A percentile compares a stretch with the other conserved stretches of the same genome.
Evolutionary conservation across 2,113 vertebrate species (phyloP).

Genomic region (Cottus gobio): DNA sequence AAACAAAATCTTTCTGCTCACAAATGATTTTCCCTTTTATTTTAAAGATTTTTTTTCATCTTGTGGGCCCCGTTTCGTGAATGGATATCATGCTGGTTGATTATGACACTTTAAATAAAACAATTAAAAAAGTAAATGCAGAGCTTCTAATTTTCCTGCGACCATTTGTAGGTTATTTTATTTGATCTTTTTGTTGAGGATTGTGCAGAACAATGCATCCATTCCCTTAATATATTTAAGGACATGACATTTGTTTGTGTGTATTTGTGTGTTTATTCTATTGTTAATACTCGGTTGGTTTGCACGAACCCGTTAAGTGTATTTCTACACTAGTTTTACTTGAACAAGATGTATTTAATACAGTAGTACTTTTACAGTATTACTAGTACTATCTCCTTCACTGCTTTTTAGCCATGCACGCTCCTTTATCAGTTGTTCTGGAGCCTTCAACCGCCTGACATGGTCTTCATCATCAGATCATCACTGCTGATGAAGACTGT

Average conservation of each 20-base stretch:
- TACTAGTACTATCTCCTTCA: background rate
- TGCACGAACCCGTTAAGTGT: background rate
- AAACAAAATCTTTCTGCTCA: constrained; percentile 76
- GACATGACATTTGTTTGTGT: no score
- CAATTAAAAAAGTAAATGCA: no score
- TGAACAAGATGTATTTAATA: no score
- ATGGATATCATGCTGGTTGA: no score
- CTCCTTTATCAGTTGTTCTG: background rate
- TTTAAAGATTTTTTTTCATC: constrained; percentile 87
- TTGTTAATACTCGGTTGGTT: background rate
- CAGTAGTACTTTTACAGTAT: no score
- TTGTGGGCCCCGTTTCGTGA: no score
- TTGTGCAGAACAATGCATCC: background rate
- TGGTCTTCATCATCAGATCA: background rate
- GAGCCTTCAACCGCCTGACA: background rate
- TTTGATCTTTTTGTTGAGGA: no score
- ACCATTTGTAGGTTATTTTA: background rate
- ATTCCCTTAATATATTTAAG: background rate
- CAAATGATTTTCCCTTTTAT: constrained; percentile 84
- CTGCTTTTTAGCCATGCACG: background rate
- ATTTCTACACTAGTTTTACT: no score
- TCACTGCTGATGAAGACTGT: background rate
- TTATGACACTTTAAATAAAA: no score
- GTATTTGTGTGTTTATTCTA: background rate
- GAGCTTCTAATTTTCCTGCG: no score